Percentiles rank a stretch among this genome's conserved stretches.
Conservation (phyloP, 2,113 vertebrate species). For the Gnathonemus longibarbis region DNA sequence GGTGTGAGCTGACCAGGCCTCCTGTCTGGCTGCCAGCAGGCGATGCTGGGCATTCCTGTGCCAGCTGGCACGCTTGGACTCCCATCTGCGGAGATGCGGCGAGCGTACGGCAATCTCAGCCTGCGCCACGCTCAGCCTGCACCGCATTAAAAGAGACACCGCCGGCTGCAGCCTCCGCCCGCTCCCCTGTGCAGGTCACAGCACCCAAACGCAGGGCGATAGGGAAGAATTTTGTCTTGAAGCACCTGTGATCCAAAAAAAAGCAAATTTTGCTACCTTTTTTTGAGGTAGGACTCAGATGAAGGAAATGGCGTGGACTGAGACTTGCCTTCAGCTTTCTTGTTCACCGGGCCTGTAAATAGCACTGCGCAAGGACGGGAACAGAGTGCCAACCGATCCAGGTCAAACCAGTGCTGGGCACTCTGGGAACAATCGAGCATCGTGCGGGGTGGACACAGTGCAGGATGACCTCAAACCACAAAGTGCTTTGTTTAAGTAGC, state of each 20-base stretch:
- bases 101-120: constrained; percentile 65
- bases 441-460: background rate
- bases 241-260: background rate
- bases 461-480: background rate
- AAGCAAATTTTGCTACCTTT: background rate
- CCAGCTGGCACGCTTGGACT: constrained; percentile 66
- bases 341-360: background rate
- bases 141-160: constrained; percentile 62
- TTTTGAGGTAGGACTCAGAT: background rate
- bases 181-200: constrained; percentile 14
- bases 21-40: constrained; percentile 57
- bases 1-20: constrained; percentile 43
- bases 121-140: constrained; percentile 49
- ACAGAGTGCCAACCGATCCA: background rate
- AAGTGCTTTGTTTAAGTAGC: constrained; percentile 23
- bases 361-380: background rate
- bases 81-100: constrained; percentile 66
- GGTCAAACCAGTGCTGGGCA: background rate
- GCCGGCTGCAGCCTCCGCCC: constrained; percentile 54
- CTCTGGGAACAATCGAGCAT: background rate
- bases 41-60: constrained; percentile 58
- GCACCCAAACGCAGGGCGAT: background rate
- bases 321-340: background rate
- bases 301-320: background rate
- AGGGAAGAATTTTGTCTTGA: background rate